Evolutionary conservation across 2,113 vertebrate genomes (phyloP).

Genomic region (Cyphomyrus plagiostoma): DNA sequence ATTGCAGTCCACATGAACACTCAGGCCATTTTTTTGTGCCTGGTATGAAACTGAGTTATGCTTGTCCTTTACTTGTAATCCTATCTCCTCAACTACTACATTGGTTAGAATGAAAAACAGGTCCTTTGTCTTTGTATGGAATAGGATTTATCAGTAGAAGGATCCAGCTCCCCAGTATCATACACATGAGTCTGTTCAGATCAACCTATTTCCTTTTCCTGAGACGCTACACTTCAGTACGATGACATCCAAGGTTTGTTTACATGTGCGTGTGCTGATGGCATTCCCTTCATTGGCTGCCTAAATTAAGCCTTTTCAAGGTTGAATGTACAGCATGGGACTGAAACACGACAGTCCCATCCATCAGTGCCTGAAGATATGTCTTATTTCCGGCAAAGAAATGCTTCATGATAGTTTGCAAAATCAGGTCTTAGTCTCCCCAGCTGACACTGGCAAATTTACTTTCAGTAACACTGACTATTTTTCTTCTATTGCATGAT

Average conservation of each 20-base stretch:
- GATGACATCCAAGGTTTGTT: constrained; percentile 20
- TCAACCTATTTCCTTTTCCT: background rate
- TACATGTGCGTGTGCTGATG: constrained; percentile 18
- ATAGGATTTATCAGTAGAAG: background rate
- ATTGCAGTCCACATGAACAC: too few relatives aligned
- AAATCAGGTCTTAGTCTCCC: constrained; percentile 17
- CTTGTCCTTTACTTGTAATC: background rate
- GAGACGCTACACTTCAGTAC: background rate
- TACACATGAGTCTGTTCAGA: background rate
- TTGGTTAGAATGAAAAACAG: background rate
- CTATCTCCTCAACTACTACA: background rate
- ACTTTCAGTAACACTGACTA: background rate
- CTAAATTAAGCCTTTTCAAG: constrained; percentile 28
- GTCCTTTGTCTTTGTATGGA: background rate
- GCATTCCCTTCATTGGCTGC: constrained; percentile 17
- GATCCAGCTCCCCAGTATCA: background rate
- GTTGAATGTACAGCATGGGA: constrained; percentile 28
- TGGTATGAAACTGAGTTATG: background rate
- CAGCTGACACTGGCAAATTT: constrained; percentile 14
- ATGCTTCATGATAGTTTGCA: constrained; percentile 25
- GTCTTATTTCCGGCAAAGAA: constrained; percentile 24
- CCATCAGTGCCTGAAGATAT: constrained; percentile 28
- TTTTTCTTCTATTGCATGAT: background rate
- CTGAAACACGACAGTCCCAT: constrained; percentile 27
- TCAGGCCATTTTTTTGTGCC: background rate